Base-by-base conservation (phyloP, 2,113 vertebrate species). In the Corynorhinus townsendii region DNA sequence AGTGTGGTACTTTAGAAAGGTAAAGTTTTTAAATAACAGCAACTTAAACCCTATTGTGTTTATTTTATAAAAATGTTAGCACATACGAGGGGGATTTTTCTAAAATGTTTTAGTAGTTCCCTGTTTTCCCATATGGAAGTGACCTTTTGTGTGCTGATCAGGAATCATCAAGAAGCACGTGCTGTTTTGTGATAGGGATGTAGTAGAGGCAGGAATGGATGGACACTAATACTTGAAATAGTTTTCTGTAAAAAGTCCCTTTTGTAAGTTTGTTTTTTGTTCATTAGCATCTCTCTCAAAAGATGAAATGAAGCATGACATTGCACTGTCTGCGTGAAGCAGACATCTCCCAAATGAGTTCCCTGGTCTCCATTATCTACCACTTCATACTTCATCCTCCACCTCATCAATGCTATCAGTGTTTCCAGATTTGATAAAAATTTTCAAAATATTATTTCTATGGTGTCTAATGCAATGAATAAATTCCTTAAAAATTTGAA, bases 21-120 rank as follows among this genome's bases (percentile, higher is more conserved):
- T 30, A 62, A 62, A 12, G 38, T 81, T 79, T 92, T 87, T 35
- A 69, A 62, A 69, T 19, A 89, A 52, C 14, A 75, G 76, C 93
- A 91, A 94, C 85, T 66, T 87, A 96, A 85, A 94, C 9, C 40
- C 20, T 81, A 30, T 33, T 52, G 59, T 68, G 17, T 90, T 82
- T 73, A 64, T 22, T 52, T 69, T 93, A 20, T n/a, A 81, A 62
- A 62, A 73, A 24, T 77, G 12, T 82, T 79, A 83, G 49, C 7
- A 49, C 9, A 49, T 7, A 86, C 1, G 28, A 59, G 40, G 33
- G 28, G 77, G 81, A 69, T n/a, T 77, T 86, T 86, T 90, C 30
- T 76, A 43, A 62, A 85, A 14, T 54, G 33, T 66, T 94, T 84
- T n/a, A 52, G 30, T 5, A n/a, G 38, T 73, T 88, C 12, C 9